phyloP scores from a whole-genome alignment of 2,113 vertebrate species.

The Ptychochromis oligacanthus region DNA sequence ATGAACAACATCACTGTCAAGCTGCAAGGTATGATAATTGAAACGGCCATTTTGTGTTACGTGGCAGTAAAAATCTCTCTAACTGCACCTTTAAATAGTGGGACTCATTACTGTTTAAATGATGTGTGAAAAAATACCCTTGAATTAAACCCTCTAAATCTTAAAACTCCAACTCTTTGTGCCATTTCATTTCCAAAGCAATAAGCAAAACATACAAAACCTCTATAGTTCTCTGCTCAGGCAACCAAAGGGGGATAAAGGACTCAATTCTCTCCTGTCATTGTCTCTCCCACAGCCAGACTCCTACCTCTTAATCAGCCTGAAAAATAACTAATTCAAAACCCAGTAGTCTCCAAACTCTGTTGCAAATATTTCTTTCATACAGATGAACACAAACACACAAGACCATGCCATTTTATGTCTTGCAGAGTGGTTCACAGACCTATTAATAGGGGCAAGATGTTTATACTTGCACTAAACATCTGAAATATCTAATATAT shows the following conservation, averaged over 20 bases:
- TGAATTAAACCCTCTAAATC: conserved; percentile 46
- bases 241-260: conserved; percentile 29
- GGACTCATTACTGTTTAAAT: conserved; percentile 41
- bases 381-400: background rate
- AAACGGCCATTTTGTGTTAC: conserved; percentile 45
- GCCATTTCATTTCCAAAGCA: conserved; percentile 27
- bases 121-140: conserved; percentile 42
- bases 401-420: background rate
- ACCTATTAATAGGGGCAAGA: too few species aligned
- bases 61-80: conserved; percentile 38
- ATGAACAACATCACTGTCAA: background rate
- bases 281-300: conserved; percentile 16
- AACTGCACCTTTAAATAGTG: conserved; percentile 37
- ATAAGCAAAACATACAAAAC: conserved; percentile 39
- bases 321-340: conserved; percentile 18
- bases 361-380: background rate
- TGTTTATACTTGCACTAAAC: background rate
- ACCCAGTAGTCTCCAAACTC: background rate
- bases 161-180: conserved; percentile 20
- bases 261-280: conserved; percentile 18
- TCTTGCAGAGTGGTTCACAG: background rate
- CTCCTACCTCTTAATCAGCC: conserved; percentile 27
- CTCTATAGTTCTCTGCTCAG: conserved; percentile 1
- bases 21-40: conserved; percentile 36
- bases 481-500: background rate